Evolutionary conservation across 2,888 invertebrate species (phyloP), one percentile per base, ranked within the genome.

Genomic region (Eristalinus aeneus): DNA sequence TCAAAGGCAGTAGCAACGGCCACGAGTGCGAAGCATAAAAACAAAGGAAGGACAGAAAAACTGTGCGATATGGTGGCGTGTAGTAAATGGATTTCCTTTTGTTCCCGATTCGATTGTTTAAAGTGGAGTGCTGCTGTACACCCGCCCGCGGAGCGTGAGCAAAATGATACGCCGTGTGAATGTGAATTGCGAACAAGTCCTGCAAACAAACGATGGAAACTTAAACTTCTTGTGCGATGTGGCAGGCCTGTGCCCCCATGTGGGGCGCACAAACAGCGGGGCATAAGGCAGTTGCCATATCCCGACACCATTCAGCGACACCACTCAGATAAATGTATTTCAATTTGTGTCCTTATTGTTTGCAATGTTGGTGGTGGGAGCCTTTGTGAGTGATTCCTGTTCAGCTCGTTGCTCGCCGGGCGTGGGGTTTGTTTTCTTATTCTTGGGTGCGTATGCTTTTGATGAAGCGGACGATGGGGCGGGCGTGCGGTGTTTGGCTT

Each of bases 291-390:
- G 60, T 46, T 46, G 32, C 54, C 79, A 32, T n/a, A 65, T 20
- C 27, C 65, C 22, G 10, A 34, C 56, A 67, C 69, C 69, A 79
- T 63, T 46, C 73, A 78, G 39, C 63, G 32, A 53, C 34, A 22
- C 79, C 79, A 84, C 79, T 84, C 80, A 80, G 75, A 80, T 79
- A 80, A 80, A 84, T 84, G 84, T 84, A 80, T 84, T 84, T 84
- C 84, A 84, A 84, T 80, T 84, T 74, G 83, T 83, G 84, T 75
- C 75, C 75, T 84, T 39, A 84, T 84, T 84, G 84, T 84, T 80
- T 71, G 61, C 27, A 23, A 56, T 46, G 46, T 46, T 16, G 46
- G 46, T 46, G 46, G 46, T 46, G 46, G 10, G 27, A 27, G 27
- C 56, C 23, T 56, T 56, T 56, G 77, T 36, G 56, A 54, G 71